Conservation (phyloP, 1,140 invertebrate species). For the Aphelinus atriplicis region DNA sequence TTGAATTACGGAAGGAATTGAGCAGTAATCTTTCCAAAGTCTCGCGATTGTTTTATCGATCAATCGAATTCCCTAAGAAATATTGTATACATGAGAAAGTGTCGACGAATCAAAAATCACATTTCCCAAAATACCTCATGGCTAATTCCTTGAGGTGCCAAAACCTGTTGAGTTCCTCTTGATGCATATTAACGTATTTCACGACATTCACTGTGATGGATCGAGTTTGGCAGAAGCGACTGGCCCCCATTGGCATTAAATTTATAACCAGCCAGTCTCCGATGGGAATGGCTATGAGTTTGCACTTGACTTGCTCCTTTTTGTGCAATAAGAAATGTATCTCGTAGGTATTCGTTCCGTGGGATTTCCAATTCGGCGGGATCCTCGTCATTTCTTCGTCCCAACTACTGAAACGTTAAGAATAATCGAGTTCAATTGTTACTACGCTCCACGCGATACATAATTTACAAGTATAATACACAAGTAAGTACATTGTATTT, state of each 20-base stretch:
- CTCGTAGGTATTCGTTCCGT: slow-evolving; percentile 39
- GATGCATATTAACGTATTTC: slow-evolving; percentile 50
- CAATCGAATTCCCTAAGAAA: no score
- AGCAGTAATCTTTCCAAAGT: no score
- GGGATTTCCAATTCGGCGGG: slow-evolving; percentile 20
- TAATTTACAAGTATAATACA: not conserved
- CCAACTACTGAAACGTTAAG: slow-evolving; percentile 15
- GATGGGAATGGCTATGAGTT: slow-evolving; percentile 46
- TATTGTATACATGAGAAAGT: no score
- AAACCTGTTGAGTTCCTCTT: slow-evolving; percentile 46
- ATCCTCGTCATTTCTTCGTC: slow-evolving; percentile 24
- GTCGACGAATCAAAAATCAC: no score
- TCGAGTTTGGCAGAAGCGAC: slow-evolving; percentile 3
- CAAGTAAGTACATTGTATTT: not conserved
- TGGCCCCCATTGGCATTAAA: slow-evolving; percentile 38
- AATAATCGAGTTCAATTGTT: not conserved
- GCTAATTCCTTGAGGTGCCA: slow-evolving; percentile 53
- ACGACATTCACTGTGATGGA: slow-evolving; percentile 32
- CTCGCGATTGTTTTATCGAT: no score
- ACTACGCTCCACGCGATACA: not conserved
- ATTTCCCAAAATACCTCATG: slow-evolving; percentile 43
- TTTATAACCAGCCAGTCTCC: slow-evolving; percentile 52
- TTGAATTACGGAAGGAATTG: no score
- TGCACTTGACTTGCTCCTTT: slow-evolving; percentile 40
- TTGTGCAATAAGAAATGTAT: slow-evolving; percentile 41